Percentiles rank a stretch among this genome's conserved stretches.
Conservation (phyloP, 2,888 invertebrate species). For the Dusona sp. region DNA sequence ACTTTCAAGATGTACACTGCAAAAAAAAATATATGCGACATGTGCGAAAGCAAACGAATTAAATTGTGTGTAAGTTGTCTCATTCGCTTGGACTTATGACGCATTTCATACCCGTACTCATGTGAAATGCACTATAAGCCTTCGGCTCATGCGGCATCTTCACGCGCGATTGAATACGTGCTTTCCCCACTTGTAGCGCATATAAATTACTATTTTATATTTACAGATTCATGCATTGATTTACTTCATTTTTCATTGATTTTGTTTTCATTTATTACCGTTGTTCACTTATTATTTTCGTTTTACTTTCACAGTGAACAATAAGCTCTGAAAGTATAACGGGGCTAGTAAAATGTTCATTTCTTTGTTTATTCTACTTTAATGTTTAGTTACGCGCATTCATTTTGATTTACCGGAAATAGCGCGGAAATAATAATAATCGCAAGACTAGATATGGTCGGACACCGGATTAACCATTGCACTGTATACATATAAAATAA, state of each 20-base stretch:
- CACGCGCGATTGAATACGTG: too few species aligned
- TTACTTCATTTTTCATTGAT: background rate
- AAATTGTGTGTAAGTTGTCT: too few species aligned
- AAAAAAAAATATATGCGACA: too few species aligned
- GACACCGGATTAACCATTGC: background rate
- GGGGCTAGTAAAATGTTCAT: background rate
- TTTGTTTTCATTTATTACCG: background rate
- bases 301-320: background rate
- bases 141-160: too few species aligned
- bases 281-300: background rate
- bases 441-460: background rate
- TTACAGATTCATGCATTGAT: too few species aligned
- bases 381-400: background rate
- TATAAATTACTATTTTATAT: too few species aligned
- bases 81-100: too few species aligned
- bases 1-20: too few species aligned
- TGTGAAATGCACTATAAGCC: too few species aligned
- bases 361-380: background rate
- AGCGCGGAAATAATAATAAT: conserved; percentile 1
- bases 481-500: background rate
- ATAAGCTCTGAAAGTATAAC: background rate
- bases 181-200: background rate
- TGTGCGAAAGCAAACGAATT: too few species aligned
- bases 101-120: too few species aligned
- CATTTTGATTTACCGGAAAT: background rate